Percentiles rank a stretch among this genome's conserved stretches.
Evolutionary conservation across 64 coral and sea anemone genomes (phyloP).

Genomic region (Pocillopora damicornis): DNA sequence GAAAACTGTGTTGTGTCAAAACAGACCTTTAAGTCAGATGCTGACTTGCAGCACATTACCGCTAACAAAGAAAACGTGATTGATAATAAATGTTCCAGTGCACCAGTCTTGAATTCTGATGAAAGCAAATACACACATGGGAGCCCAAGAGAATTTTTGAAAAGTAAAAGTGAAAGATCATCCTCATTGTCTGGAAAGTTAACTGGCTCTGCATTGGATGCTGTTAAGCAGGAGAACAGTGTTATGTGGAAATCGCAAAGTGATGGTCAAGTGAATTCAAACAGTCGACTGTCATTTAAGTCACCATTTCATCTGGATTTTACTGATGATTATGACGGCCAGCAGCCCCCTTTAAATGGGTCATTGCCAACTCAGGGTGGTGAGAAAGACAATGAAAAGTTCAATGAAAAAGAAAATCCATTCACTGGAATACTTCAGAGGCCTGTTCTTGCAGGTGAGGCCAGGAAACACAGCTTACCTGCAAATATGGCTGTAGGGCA

Average conservation of each 20-base stretch:
- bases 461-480: conserved; percentile 35
- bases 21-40: conserved; percentile 26
- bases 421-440: conserved; percentile 65
- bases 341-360: conserved; percentile 12
- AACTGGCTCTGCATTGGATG: conserved; percentile 19
- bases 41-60: not conserved
- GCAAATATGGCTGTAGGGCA: not conserved
- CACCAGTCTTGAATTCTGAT: not conserved
- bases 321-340: conserved; percentile 59
- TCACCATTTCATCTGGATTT: conserved; percentile 89
- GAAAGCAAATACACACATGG: not conserved
- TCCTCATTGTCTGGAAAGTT: conserved; percentile 11
- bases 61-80: conserved; percentile 23
- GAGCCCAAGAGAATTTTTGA: not conserved
- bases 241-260: conserved; percentile 18
- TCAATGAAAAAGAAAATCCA: conserved; percentile 55
- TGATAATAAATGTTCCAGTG: not conserved
- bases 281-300: not conserved
- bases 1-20: not conserved
- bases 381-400: not conserved
- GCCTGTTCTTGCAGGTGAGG: conserved; percentile 59
- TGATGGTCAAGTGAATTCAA: conserved; percentile 12
- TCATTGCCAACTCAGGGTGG: not conserved
- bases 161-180: not conserved
- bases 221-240: conserved; percentile 13